These are phyloP conservation scores for Tretioscincus oriximinensis DNA, from an alignment of 2,113 vertebrate genomes.

Conservation along the genomic window DNA sequence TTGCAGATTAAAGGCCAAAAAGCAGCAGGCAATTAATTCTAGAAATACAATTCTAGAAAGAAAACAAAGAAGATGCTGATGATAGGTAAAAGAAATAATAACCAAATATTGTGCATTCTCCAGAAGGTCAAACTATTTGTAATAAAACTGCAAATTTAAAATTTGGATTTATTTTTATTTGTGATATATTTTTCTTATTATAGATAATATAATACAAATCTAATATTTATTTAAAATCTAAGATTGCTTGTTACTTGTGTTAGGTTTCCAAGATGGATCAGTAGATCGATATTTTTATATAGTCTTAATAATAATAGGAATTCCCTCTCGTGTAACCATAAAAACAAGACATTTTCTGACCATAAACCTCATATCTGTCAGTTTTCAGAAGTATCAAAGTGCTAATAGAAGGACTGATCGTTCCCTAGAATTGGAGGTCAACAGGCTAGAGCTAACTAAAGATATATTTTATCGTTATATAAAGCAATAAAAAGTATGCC, in stretches of 20 bases:
- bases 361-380: constrained; percentile 35
- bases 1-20: too few relatives aligned
- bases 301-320: constrained; percentile 32
- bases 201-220: background rate
- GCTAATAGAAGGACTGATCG: constrained; percentile 41
- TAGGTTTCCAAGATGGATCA: constrained; percentile 35
- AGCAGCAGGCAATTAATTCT: background rate
- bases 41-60: background rate
- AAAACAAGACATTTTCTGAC: constrained; percentile 44
- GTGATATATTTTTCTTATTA: constrained; percentile 32
- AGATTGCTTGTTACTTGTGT: constrained; percentile 34
- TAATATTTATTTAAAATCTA: too few relatives aligned
- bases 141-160: constrained; percentile 24
- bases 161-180: constrained; percentile 12
- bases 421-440: constrained; percentile 45
- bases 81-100: constrained; percentile 1
- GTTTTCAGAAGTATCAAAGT: constrained; percentile 50
- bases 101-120: background rate
- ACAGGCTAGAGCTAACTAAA: constrained; percentile 39
- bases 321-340: constrained; percentile 42
- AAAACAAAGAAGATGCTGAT: constrained; percentile 25
- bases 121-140: background rate
- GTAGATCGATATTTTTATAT: constrained; percentile 47
- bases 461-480: background rate
- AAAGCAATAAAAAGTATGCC: background rate